A percentile compares a stretch with the other conserved stretches of the same genome.
phyloP scores from a whole-genome alignment of 2,113 vertebrate genomes.

The Phaethon lepturus region DNA sequence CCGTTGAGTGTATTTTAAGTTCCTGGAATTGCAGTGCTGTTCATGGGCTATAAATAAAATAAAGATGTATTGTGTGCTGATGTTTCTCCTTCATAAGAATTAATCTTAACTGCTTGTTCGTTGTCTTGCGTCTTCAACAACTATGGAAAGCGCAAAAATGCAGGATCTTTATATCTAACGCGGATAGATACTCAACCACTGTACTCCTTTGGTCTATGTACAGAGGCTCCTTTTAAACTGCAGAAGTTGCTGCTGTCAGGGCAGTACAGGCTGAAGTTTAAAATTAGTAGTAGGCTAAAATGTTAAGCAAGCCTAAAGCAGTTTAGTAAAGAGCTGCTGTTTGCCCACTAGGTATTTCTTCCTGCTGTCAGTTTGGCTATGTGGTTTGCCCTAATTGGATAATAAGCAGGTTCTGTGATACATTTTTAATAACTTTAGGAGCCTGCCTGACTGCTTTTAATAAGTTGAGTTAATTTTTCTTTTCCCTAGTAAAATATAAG shows the following conservation, averaged over 20 bases:
- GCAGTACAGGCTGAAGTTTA: not conserved
- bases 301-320: not conserved
- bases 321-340: not conserved
- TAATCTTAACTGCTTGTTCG: conserved; percentile 48
- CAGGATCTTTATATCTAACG: not conserved
- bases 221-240: not conserved
- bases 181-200: not conserved
- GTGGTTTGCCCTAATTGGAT: not conserved
- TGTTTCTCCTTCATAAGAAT: conserved; percentile 53
- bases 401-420: not conserved
- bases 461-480: not conserved
- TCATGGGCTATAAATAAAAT: conserved; percentile 8
- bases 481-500: not conserved
- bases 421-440: not conserved
- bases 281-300: not conserved
- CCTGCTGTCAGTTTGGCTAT: not conserved
- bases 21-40: not conserved
- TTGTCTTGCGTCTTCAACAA: conserved; percentile 9
- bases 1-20: conserved; percentile 77
- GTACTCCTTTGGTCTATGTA: not conserved
- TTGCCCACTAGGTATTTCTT: not conserved
- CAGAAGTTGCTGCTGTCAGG: not conserved
- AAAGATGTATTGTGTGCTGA: not conserved
- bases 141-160: not conserved
- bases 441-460: not conserved